Percentiles rank a stretch among this genome's conserved stretches.
phyloP scores from a whole-genome alignment of 2,888 invertebrate species.

The Cyclophora albipunctata region DNA sequence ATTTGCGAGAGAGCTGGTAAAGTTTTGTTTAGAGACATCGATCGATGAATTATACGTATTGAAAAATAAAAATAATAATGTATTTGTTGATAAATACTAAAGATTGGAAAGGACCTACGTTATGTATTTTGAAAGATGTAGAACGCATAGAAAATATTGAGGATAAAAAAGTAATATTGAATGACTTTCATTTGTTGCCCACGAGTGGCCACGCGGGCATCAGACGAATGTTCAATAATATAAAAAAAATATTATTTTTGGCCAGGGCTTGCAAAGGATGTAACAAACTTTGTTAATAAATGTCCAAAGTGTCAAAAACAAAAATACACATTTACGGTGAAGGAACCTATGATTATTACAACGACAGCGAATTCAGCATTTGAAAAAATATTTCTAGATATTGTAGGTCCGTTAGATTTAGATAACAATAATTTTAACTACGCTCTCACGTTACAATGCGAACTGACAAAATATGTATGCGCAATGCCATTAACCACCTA shows the following conservation, averaged over 20 bases:
- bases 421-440: slow-evolving; percentile 13
- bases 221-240: slow-evolving; percentile 15
- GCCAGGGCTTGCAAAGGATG: slow-evolving; percentile 10
- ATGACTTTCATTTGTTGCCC: slow-evolving; percentile 19
- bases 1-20: background rate
- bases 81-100: background rate
- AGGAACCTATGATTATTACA: slow-evolving; percentile 10
- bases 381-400: slow-evolving; percentile 10
- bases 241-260: slow-evolving; percentile 8
- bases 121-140: slow-evolving; percentile 15
- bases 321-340: slow-evolving; percentile 1
- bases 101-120: slow-evolving; percentile 8
- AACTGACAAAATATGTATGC: slow-evolving; percentile 15
- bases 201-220: slow-evolving; percentile 19
- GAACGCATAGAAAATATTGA: slow-evolving; percentile 12
- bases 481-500: slow-evolving; percentile 5
- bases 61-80: background rate
- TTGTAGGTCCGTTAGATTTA: slow-evolving; percentile 13
- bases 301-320: slow-evolving; percentile 14
- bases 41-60: too few species aligned
- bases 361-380: slow-evolving; percentile 15
- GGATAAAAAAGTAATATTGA: slow-evolving; percentile 14
- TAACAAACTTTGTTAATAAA: slow-evolving; percentile 10
- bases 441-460: slow-evolving; percentile 13
- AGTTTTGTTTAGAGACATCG: background rate